Percentiles rank a stretch among this genome's conserved stretches.
Conservation (phyloP, 2,888 invertebrate species). For the Theodoxus fluviatilis region DNA sequence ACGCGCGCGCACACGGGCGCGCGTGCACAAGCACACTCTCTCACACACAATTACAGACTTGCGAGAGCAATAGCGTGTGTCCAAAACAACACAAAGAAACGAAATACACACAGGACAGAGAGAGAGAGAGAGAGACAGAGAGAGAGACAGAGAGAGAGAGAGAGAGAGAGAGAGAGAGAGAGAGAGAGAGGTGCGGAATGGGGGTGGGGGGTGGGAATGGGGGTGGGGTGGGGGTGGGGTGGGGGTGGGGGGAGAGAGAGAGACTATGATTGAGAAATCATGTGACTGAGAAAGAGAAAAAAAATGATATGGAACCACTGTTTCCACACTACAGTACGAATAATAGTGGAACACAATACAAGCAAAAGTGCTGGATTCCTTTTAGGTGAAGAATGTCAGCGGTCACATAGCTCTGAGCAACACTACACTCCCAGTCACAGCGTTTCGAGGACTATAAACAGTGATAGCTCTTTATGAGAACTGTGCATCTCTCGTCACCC, state of each 20-base stretch:
- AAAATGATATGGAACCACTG: no score
- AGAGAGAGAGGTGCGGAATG: not conserved
- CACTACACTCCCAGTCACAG: no score
- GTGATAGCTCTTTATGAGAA: no score
- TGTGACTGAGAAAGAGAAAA: no score
- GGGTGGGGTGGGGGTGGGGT: not conserved
- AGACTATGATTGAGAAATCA: not conserved
- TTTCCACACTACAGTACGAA: no score
- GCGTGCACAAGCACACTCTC: not conserved
- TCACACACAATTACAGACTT: not conserved
- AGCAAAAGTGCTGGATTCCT: no score
- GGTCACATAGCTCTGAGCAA: no score
- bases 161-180: constrained; percentile 3
- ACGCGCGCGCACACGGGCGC: not conserved
- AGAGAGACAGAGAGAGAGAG: constrained; percentile 1
- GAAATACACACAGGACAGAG: not conserved
- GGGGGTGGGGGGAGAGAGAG: not conserved
- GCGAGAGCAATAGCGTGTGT: not conserved
- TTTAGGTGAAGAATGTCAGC: no score
- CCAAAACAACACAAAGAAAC: not conserved
- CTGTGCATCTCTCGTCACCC: no score
- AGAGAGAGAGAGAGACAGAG: not conserved
- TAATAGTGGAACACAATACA: no score
- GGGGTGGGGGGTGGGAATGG: not conserved
- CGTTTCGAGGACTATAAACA: no score